Conservation (phyloP, 2,113 vertebrate genomes). For the Sterna hirundo region DNA sequence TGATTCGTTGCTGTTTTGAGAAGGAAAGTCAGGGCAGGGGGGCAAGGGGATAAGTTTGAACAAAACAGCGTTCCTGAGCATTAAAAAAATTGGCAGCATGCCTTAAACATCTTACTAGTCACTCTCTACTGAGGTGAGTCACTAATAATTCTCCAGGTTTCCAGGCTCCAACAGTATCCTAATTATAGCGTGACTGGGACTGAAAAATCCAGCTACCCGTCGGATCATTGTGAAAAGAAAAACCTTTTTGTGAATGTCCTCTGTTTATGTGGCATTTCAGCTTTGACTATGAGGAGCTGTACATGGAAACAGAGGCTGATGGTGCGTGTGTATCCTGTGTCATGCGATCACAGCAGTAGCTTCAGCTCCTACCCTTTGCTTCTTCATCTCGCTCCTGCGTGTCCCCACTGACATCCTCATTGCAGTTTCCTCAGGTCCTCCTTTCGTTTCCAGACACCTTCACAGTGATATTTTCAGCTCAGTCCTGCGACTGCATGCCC, state of each 20-base stretch:
- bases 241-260: neutral
- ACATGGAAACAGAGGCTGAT: neutral
- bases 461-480: neutral
- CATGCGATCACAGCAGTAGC: neutral
- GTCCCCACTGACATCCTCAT: neutral
- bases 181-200: neutral
- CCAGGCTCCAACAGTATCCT: neutral
- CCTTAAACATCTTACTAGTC: neutral
- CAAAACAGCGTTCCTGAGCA: neutral
- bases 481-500: neutral
- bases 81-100: neutral
- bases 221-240: neutral
- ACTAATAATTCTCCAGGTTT: neutral
- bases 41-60: neutral
- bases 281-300: neutral
- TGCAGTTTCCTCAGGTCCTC: neutral
- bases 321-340: neutral
- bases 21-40: rapidly evolving
- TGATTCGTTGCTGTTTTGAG: neutral
- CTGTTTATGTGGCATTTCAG: neutral
- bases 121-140: neutral
- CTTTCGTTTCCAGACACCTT: neutral
- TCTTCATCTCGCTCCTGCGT: neutral
- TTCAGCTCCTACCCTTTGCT: neutral
- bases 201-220: neutral